phyloP scores from a whole-genome alignment of 1,140 invertebrate species.

The Neoseiulus cucumeris region DNA sequence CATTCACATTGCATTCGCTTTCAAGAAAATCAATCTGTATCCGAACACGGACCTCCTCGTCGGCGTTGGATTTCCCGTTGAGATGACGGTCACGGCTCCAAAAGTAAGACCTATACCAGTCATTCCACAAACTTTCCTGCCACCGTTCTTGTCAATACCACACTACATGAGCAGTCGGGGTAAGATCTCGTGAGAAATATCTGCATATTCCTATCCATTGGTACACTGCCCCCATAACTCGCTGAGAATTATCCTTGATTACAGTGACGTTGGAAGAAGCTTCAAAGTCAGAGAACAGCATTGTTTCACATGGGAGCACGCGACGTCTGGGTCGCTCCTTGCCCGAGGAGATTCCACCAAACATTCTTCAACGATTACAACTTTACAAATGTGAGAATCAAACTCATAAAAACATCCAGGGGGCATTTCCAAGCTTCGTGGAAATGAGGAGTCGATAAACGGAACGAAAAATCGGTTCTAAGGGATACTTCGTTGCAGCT shows the following conservation, averaged over 20 bases:
- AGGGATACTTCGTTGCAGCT: not conserved
- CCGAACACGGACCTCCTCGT: conserved; percentile 8
- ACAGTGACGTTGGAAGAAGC: too few species aligned
- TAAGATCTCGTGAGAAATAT: too few species aligned
- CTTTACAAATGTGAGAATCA: not conserved
- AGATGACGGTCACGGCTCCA: not conserved
- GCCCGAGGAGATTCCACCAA: not conserved
- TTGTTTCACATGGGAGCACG: too few species aligned
- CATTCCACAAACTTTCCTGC: too few species aligned
- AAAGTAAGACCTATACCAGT: not conserved
- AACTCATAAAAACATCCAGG: not conserved
- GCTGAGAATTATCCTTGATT: too few species aligned
- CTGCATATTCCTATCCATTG: too few species aligned
- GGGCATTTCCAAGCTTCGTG: not conserved
- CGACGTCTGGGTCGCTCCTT: too few species aligned
- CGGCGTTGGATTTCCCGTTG: not conserved
- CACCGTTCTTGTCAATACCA: too few species aligned
- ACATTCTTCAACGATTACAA: not conserved
- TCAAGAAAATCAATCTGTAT: not conserved
- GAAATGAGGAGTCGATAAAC: not conserved
- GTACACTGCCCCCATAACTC: too few species aligned
- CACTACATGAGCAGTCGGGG: too few species aligned
- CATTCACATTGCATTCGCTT: too few species aligned
- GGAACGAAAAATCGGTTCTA: not conserved
- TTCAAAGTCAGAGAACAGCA: too few species aligned